Percentiles rank a stretch among this genome's conserved stretches.
Evolutionary conservation across 2,888 invertebrate species (phyloP).

Genomic region (Nomada hirtipes): DNA sequence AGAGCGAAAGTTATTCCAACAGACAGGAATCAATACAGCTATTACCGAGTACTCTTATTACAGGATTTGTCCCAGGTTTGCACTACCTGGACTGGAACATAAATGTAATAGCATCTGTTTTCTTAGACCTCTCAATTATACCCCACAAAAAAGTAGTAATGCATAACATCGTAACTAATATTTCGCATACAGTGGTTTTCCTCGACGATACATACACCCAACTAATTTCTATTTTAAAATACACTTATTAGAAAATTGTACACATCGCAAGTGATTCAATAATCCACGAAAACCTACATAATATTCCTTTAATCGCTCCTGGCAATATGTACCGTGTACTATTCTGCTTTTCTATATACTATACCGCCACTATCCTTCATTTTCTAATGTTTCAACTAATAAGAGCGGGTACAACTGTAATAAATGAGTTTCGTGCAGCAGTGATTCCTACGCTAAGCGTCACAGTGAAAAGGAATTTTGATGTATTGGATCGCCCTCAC

Average conservation of each 20-base stretch:
- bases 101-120: constrained; percentile 13
- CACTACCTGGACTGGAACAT: background rate
- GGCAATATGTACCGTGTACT: no score
- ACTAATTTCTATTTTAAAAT: no score
- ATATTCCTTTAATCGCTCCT: no score
- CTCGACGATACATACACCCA: no score
- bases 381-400: background rate
- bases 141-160: background rate
- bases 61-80: constrained; percentile 5
- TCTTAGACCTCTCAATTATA: background rate
- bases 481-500: constrained; percentile 55
- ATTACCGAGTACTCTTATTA: constrained; percentile 19
- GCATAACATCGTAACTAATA: no score
- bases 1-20: constrained; percentile 33
- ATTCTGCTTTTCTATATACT: no score
- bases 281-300: no score
- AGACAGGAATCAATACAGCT: constrained; percentile 1
- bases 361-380: no score
- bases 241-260: no score
- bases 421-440: background rate
- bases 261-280: no score
- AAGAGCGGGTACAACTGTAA: background rate
- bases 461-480: constrained; percentile 48
- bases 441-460: constrained; percentile 19
- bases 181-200: no score